These are phyloP conservation scores for Eupelmus urozonus DNA, from an alignment of 2,888 invertebrate genomes.

Conservation along the genomic window DNA sequence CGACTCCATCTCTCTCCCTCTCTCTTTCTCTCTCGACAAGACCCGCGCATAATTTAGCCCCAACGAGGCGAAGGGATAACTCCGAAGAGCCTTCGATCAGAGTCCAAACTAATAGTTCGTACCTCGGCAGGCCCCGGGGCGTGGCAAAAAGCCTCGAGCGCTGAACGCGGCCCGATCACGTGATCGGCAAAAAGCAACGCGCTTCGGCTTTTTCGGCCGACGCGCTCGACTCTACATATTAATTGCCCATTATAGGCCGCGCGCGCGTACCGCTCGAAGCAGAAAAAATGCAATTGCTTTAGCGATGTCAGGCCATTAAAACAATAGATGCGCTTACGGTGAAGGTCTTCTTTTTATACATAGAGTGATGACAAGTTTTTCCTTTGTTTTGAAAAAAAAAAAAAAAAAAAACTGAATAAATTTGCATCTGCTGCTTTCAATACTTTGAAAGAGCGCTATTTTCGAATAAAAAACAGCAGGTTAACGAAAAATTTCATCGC, in stretches of 20 bases:
- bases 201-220: conserved; percentile 13
- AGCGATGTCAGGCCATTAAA: neutral
- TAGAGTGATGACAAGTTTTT: too few species aligned
- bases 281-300: conserved; percentile 35
- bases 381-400: too few species aligned
- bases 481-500: too few species aligned
- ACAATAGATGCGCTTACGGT: neutral
- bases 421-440: too few species aligned
- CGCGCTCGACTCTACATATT: conserved; percentile 58
- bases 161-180: conserved; percentile 50
- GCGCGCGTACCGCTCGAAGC: conserved; percentile 16
- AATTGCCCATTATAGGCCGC: conserved; percentile 54
- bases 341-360: neutral
- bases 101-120: conserved; percentile 64
- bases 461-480: too few species aligned
- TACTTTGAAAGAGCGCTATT: too few species aligned
- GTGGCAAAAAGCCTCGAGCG: too few species aligned
- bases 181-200: conserved; percentile 60
- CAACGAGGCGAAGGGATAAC: conserved; percentile 65
- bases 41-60: conserved; percentile 66
- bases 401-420: too few species aligned
- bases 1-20: too few species aligned
- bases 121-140: conserved; percentile 25
- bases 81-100: conserved; percentile 62
- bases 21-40: conserved; percentile 60